phyloP scores from a whole-genome alignment of 2,888 invertebrate genomes.

The Apamea sordens region DNA sequence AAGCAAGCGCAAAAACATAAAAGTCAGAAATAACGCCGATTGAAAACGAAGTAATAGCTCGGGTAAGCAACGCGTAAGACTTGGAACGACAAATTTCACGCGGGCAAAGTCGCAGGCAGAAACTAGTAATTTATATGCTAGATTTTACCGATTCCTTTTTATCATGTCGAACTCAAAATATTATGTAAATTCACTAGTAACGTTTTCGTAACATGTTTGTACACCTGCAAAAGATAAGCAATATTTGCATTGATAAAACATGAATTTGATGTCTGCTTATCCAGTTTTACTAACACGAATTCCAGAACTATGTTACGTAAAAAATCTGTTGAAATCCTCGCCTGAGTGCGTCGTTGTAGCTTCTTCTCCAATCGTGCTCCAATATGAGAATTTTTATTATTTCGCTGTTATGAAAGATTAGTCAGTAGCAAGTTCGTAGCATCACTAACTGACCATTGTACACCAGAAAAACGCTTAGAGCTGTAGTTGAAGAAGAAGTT shows the following conservation, averaged over 20 bases:
- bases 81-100: background rate
- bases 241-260: constrained; percentile 68
- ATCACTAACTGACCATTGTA: background rate
- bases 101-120: no score
- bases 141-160: background rate
- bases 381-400: background rate
- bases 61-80: no score
- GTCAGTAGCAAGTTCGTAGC: background rate
- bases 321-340: constrained; percentile 4
- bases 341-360: background rate
- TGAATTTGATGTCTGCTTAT: constrained; percentile 41
- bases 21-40: no score
- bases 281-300: constrained; percentile 22
- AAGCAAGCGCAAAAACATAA: no score
- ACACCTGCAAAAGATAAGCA: constrained; percentile 67
- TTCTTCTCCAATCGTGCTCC: background rate
- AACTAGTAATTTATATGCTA: background rate
- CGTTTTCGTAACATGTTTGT: constrained; percentile 47
- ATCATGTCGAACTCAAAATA: constrained; percentile 19
- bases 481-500: background rate
- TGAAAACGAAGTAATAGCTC: no score
- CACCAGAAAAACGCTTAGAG: background rate
- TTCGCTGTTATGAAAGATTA: background rate
- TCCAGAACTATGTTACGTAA: constrained; percentile 10
- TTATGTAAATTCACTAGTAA: constrained; percentile 33